Evolutionary conservation across 2,888 invertebrate genomes (phyloP), one percentile per base, ranked within the genome.

Genomic region (Limnephilus lunatus): DNA sequence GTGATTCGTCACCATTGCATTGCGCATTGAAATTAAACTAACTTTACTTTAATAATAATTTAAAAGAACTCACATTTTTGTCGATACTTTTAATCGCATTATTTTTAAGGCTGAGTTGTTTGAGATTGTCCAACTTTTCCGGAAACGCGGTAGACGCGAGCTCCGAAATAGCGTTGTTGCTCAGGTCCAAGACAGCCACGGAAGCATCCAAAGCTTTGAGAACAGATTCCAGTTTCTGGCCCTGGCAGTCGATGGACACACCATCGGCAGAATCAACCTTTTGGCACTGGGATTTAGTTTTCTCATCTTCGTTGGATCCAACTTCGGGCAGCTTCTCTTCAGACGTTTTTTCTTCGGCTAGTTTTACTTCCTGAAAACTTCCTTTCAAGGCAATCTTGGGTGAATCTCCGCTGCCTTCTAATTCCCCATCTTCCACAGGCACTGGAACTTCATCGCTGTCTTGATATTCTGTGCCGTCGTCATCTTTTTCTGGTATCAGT

Each of bases 121-220:
- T 94, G 91, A 96, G 94, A 93, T 95, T 95, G 3, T 95, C 95
- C 88, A 96, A 94, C 93, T 96, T 95, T 93, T 96, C 96, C 91
- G 85, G 88, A 48, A 93, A 92, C 44, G 83, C 81, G 9, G 82
- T 30, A 3, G 48, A 48, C 12, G 92, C 81, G 14, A 93, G 19
- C 5, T 68, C 85, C 19, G 91, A 87, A 7, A 93, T 44, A 15
- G 25, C 80, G 53, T 92, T 92, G 39, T 68, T 39, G 68, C 91
- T 91, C 68, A 92, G 39, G 86, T 92, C 89, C 39, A 92, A 80
- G 9, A 53, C 48, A 14, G 53, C 25, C 19, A 31, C 44, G 35
- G 68, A 48, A 15, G 25, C 3, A 31, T 91, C 48, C 82, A 91
- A 19, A 14, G 87, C 85, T 31, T 83, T 32, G 5, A 91, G 91